Evolutionary conservation across 2,113 vertebrate genomes (phyloP), one percentile per base, ranked within the genome.

Genomic region (Edolisoma coerulescens): DNA sequence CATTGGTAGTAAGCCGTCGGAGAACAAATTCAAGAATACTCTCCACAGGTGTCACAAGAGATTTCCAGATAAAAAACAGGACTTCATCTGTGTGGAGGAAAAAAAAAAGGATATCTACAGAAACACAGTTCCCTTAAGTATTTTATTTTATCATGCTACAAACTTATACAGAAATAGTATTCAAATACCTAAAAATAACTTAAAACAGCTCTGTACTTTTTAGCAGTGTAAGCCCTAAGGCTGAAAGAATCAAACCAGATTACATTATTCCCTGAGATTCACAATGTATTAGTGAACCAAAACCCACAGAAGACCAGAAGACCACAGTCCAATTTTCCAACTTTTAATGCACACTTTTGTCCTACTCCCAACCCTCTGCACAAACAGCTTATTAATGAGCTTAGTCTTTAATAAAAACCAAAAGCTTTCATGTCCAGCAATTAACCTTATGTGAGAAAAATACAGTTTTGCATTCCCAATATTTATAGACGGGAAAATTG

Each of bases 1-100:
- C 99, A 45, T 98, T 97, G 89, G 94, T 16, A 71, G 97, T 98
- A 39, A 99, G 97, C 57, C 88, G 98, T 64, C 99, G 97, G 45
- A 98, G 95, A 65, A 99, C 75, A 82, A 99, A 99, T 79, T 98
- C 98, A 89, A 98, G 98, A 92, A 99, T 33, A 28, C 98, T 98
- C 94, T 99, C 98, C 3, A 97, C 47, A 30, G 97, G 50, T 35
- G 93, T 92, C 68, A 98, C 52, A 82, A 99, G 52, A 3, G 94
- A 96, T 49, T 94, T 97, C 96, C 97, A 95, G 42, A 99, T 78
- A 81, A 97, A 87, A 39, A 65, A 3, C 41, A 96, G 96, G 16
- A 99, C 97, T 12, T 73, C 64, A 94, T 99, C 99, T 95, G 60
- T 30, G 21, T 11, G 21, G 59, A 70, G 14, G 18, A 3, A 19